Evolutionary conservation across 37 sponge, comb jelly and placozoan genomes (phyloP), one percentile per base, ranked within the genome.

Genomic region (Halichondria panicea): DNA sequence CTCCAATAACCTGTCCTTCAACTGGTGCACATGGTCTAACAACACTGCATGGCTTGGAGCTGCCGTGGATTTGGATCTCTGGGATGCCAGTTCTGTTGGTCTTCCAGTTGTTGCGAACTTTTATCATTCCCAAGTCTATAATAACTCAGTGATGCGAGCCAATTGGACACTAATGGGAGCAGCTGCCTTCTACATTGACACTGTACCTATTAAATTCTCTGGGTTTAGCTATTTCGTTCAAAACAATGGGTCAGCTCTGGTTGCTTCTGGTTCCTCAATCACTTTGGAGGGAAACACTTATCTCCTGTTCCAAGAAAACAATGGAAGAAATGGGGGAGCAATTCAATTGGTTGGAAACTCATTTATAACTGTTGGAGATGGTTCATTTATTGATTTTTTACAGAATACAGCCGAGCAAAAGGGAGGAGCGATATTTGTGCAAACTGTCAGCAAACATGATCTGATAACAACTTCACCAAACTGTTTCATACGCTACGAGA

Each of bases 391-490:
- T 4, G 0, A 6, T 2, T 85, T 85, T 57, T n/a, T 58, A 2
- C 56, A 73, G 38, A 85, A 85, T 57, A 44, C 38, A 0, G 86
- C 86, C 5, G 18, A 57, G 63, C 63, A 62, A 18, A 12, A 40
- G 30, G 86, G 86, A 32, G 86, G 86, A n/a, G 86, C 86, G 21
- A 78, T 85, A 28, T 85, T 61, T 66, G 79, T 24, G 0, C n/a
- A 56, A 0, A 38, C 39, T 53, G 41, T 77, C 24, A 80, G 74
- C 11, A 68, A 70, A 43, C 79, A 77, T 31, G 71, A 85, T 52
- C 53, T 78, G 25, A 24, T 78, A 12, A n/a, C n/a, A n/a, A 64
- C 72, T 12, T 85, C 86, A 2, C 65, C 74, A 38, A 85, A 78
- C 79, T 85, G 86, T 39, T 79, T 85, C 25, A 57, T 85, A 5